Evolutionary conservation across 2,113 vertebrate genomes (phyloP).

Genomic region (Tyrannus savana): DNA sequence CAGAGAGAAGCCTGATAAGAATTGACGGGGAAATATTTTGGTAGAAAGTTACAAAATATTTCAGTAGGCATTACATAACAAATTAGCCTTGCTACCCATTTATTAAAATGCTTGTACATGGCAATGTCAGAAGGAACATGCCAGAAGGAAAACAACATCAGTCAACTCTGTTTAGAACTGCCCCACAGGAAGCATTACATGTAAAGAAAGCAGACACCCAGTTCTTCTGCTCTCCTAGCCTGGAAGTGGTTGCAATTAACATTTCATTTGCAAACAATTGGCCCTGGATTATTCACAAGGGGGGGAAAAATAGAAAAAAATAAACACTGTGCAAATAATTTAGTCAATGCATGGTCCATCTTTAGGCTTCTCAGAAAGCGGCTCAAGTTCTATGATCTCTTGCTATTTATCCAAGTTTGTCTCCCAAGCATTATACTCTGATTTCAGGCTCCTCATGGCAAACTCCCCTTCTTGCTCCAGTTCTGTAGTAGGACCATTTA

Average conservation of each 20-base stretch:
- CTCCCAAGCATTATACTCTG: neutral
- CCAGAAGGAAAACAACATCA: constrained; percentile 1
- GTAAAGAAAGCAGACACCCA: neutral
- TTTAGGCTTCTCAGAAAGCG: neutral
- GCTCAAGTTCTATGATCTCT: neutral
- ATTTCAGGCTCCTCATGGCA: neutral
- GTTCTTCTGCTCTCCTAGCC: neutral
- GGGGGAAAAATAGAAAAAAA: neutral
- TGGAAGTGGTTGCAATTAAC: neutral
- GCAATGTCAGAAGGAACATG: neutral
- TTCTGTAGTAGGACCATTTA: neutral
- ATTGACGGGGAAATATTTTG: neutral
- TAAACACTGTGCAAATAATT: neutral
- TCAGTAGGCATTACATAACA: neutral
- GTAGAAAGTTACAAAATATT: neutral
- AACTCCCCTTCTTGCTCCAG: neutral
- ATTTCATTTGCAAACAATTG: neutral
- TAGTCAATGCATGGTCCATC: neutral
- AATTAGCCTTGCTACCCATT: neutral
- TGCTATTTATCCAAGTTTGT: neutral
- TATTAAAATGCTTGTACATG: neutral
- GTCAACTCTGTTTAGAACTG: neutral
- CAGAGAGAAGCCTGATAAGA: neutral
- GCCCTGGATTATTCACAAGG: neutral
- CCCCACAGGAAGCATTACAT: neutral